Percentiles rank a stretch among this genome's conserved stretches.
Conservation (phyloP, 2,888 invertebrate species). For the Harpagoxenus sublaevis region DNA sequence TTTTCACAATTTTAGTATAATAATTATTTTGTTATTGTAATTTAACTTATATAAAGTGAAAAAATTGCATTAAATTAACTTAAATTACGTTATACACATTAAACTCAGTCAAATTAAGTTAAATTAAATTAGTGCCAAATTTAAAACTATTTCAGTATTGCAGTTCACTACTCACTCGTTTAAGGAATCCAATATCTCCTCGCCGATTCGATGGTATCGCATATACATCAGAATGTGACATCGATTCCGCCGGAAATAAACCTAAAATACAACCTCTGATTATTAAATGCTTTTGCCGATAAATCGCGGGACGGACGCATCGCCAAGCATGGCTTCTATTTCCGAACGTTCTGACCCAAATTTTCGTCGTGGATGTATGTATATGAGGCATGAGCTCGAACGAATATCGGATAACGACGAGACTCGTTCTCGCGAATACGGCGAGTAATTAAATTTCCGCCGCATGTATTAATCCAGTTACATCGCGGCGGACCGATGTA, state of each 20-base stretch:
- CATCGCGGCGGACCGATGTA: constrained; percentile 32
- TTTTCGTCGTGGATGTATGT: constrained; percentile 48
- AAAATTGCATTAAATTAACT: not conserved
- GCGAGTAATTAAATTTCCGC: constrained; percentile 65
- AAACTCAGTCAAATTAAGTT: not conserved
- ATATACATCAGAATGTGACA: constrained; percentile 31
- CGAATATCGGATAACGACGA: constrained; percentile 54
- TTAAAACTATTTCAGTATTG: constrained; percentile 29
- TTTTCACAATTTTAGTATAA: not conserved
- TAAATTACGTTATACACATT: not conserved
- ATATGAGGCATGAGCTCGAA: constrained; percentile 22
- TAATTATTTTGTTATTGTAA: not conserved
- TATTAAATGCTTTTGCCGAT: constrained; percentile 53
- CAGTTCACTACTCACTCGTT: not conserved
- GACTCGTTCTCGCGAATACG: constrained; percentile 35
- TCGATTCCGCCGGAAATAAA: constrained; percentile 45
- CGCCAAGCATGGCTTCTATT: constrained; percentile 54
- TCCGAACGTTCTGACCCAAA: constrained; percentile 59
- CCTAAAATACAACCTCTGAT: constrained; percentile 50
- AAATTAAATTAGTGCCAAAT: not conserved
- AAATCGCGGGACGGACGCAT: constrained; percentile 44
- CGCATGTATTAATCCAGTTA: constrained; percentile 48
- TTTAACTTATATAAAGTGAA: constrained; percentile 19
- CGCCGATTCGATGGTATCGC: constrained; percentile 28
- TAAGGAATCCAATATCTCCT: constrained; percentile 42